Conservation (phyloP, 1,140 invertebrate genomes). For the Archivesica marissinica region DNA sequence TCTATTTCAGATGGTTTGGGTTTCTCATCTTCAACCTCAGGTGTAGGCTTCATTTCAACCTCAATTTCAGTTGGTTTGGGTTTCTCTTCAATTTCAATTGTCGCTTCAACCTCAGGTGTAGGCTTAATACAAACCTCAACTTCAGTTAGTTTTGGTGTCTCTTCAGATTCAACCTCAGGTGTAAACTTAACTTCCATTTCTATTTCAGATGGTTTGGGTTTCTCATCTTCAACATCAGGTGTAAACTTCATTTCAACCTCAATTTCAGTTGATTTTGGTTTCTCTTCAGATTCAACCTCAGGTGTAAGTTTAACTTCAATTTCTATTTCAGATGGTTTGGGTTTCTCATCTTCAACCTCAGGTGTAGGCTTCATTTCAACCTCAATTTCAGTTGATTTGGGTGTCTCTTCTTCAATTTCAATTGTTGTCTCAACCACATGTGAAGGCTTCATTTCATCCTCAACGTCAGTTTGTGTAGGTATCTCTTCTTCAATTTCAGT, state of each 20-base stretch:
- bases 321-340: not conserved
- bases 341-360: not conserved
- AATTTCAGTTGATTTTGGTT: not conserved
- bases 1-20: too few relatives aligned
- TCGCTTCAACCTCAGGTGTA: too few relatives aligned
- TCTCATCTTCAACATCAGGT: not conserved
- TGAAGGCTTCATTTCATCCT: not conserved
- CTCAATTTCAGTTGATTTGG: not conserved
- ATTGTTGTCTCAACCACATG: not conserved
- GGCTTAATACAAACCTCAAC: too few relatives aligned
- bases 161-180: too few relatives aligned
- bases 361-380: constrained; percentile 1
- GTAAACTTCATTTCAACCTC: not conserved
- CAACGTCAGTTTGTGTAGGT: not conserved
- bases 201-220: too few relatives aligned
- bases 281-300: constrained; percentile 2
- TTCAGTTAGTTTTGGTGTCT: too few relatives aligned
- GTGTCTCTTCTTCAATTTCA: not conserved
- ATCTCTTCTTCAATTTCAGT: constrained; percentile 27
- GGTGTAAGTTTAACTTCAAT: not conserved
- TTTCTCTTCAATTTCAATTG: too few relatives aligned
- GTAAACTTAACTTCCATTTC: too few relatives aligned
- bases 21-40: too few relatives aligned
- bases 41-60: too few relatives aligned
- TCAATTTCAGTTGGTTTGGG: too few relatives aligned